phyloP scores from a whole-genome alignment of 2,888 invertebrate genomes.

The Stomorhina lunata region DNA sequence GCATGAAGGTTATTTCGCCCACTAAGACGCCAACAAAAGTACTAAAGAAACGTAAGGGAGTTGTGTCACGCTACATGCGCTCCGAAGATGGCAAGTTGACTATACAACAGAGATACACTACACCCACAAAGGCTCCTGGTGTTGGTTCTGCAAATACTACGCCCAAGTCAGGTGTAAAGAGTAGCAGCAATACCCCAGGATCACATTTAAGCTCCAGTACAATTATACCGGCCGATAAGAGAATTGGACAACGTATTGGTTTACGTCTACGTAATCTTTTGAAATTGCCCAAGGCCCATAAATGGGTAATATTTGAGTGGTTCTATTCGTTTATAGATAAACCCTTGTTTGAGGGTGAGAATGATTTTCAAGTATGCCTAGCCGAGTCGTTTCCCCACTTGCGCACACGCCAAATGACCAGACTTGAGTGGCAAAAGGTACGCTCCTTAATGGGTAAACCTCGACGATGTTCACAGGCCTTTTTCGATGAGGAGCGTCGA shows the following conservation, averaged over 20 bases:
- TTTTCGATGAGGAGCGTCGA: conserved; percentile 96
- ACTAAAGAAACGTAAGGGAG: conserved; percentile 80
- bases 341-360: conserved; percentile 95
- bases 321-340: conserved; percentile 99
- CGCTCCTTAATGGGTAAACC: conserved; percentile 98
- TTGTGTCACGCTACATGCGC: conserved; percentile 79
- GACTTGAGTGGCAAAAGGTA: conserved; percentile 97
- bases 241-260: conserved; percentile 93
- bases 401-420: conserved; percentile 89
- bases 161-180: conserved; percentile 65
- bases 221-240: conserved; percentile 86
- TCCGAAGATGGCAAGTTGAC: conserved; percentile 66
- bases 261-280: conserved; percentile 93
- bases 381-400: conserved; percentile 96
- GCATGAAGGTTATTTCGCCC: conserved; percentile 80
- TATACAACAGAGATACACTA: conserved; percentile 42
- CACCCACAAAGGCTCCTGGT: conserved; percentile 54
- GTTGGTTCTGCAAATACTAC: conserved; percentile 58
- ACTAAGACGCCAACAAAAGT: conserved; percentile 81
- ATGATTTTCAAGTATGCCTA: conserved; percentile 94
- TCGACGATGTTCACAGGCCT: conserved; percentile 94
- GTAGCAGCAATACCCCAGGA: conserved; percentile 51
- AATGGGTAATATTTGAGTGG: conserved; percentile 99
- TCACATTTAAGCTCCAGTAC: conserved; percentile 39
- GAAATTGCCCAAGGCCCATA: conserved; percentile 98